Evolutionary conservation across 2,113 vertebrate species (phyloP).

Genomic region (Megaleporinus macrocephalus): DNA sequence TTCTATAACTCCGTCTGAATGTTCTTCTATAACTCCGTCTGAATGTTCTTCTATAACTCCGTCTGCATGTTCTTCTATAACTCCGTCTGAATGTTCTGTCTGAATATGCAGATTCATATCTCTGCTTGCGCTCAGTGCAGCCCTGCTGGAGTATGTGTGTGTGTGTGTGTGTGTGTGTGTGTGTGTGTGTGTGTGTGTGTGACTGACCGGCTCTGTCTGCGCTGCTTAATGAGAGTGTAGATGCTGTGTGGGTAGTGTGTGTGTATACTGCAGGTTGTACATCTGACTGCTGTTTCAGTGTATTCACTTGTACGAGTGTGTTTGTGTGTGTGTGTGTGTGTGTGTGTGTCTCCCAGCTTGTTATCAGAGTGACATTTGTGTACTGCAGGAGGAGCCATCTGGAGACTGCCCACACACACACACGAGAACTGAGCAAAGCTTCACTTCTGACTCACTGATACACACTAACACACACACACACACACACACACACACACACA

Average conservation of each 20-base stretch:
- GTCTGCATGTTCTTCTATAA: no score
- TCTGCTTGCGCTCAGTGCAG: background rate
- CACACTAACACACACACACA: slow-evolving; percentile 45
- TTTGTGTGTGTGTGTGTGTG: background rate
- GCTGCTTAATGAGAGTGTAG: background rate
- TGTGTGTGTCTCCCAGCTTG: slow-evolving; percentile 60
- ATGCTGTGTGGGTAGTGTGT: background rate
- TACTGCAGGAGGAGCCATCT: slow-evolving; percentile 80
- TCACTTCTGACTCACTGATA: slow-evolving; percentile 62
- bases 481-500: slow-evolving; percentile 53
- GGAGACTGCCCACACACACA: slow-evolving; percentile 84
- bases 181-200: no score
- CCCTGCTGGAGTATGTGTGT: background rate
- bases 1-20: no score
- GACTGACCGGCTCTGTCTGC: background rate
- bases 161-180: slow-evolving; percentile 14
- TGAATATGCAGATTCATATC: no score
- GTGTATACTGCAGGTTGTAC: background rate
- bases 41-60: no score
- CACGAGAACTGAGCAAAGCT: slow-evolving; percentile 64
- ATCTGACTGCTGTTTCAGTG: background rate
- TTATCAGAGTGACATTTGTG: slow-evolving; percentile 84
- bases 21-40: no score
- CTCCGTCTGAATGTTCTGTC: background rate
- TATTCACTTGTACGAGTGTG: background rate